A percentile compares a stretch with the other conserved stretches of the same genome.
phyloP scores from a whole-genome alignment of 2,888 invertebrate genomes.

The Mythimna vitellina region DNA sequence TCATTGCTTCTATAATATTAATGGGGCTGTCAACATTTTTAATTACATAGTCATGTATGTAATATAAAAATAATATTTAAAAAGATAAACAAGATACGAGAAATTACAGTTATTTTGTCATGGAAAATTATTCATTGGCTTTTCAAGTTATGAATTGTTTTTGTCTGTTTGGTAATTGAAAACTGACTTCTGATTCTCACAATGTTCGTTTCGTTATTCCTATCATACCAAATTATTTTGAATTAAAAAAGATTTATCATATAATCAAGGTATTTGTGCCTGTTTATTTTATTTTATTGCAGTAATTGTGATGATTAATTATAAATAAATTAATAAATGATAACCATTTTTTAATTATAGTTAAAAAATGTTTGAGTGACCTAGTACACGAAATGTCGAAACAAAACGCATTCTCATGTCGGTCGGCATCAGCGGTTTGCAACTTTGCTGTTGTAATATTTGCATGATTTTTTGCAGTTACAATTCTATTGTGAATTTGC shows the following conservation, averaged over 20 bases:
- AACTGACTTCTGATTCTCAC: constrained; percentile 29
- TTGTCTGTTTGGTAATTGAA: constrained; percentile 13
- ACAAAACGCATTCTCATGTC: constrained; percentile 79
- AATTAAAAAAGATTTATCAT: neutral
- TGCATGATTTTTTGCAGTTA: constrained; percentile 76
- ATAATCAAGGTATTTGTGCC: neutral
- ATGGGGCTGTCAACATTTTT: neutral
- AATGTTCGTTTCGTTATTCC: constrained; percentile 34
- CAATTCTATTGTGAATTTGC: constrained; percentile 65
- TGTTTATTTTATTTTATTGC: neutral
- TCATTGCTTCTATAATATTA: neutral
- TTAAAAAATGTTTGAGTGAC: no score
- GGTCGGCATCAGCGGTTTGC: constrained; percentile 81
- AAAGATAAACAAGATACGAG: no score
- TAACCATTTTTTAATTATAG: neutral
- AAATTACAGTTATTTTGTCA: neutral
- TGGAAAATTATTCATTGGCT: neutral
- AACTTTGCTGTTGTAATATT: constrained; percentile 75
- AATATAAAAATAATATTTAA: neutral
- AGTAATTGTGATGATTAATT: neutral
- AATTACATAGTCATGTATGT: neutral
- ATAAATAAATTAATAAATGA: neutral
- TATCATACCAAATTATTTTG: neutral
- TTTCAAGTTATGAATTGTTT: neutral
- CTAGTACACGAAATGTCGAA: constrained; percentile 29